Evolutionary conservation across 2,797 vertebrate species (phyloP), one percentile per base, ranked within the genome.

Genomic region (Mergus octosetaceus): DNA sequence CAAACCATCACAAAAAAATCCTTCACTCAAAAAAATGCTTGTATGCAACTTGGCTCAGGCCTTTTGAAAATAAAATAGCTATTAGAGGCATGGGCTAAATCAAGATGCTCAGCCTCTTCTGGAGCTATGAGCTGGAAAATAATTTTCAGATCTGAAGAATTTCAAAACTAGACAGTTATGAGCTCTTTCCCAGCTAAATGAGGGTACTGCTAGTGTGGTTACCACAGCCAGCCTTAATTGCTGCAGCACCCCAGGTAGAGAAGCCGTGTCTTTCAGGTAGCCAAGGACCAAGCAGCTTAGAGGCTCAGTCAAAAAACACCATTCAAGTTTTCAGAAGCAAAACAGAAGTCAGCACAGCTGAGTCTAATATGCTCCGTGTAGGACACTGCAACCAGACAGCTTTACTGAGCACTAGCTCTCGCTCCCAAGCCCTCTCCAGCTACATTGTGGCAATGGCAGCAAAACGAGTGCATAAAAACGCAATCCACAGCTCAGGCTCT

Each of bases 111-210:
- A 30, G 57, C 32, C 57, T 71, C 38, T 74, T 91, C 74, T 85
- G 72, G 72, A 82, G 43, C 20, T 82, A 85, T 57, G 53, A 45
- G 34, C 39, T 68, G 34, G 66, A 86, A 91, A 93, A 71, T 21
- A 77, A 75, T 95, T 90, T 90, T 90, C 74, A 80, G 53, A 87
- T 72, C 74, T 69, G 14, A 93, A 82, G 68, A 91, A 82, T 65
- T 82, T 79, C 85, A 38, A 57, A 84, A 71, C 39, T 78, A 45
- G 79, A 58, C 24, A 76, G 51, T 41, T 87, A 84, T 39, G 83
- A 84, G 36, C 21, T 76, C 47, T 64, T 75, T 86, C 32, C 39
- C 68, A 74, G 64, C 71, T 86, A 93, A 90, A 80, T 28, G n/a
- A 91, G 36, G 22, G 60, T 53, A 41, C 43, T 76, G 39, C 56